Percentiles rank a stretch among this genome's conserved stretches.
phyloP scores from a whole-genome alignment of 2,888 invertebrate species.

The Monoplex corrugatus region DNA sequence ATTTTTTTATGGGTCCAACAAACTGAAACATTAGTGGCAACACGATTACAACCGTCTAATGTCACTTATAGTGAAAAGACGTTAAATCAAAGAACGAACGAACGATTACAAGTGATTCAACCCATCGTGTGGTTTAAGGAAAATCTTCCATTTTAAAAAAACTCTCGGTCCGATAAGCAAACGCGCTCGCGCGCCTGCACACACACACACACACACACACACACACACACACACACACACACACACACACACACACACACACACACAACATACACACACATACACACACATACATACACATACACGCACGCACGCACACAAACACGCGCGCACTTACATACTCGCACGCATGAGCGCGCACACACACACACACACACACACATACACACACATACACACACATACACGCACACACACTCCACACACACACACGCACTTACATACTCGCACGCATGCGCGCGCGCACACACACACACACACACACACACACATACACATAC shows the following conservation, averaged over 20 bases:
- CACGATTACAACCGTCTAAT: no score
- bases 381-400: conserved; percentile 2
- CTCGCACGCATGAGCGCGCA: background rate
- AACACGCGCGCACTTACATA: background rate
- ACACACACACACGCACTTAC: background rate
- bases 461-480: background rate
- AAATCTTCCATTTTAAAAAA: no score
- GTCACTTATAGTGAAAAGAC: no score
- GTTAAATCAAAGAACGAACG: no score
- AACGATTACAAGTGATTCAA: no score
- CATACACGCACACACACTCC: background rate
- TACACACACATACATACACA: background rate
- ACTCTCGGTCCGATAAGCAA: no score
- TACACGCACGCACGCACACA: background rate
- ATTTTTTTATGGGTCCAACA: no score
- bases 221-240: conserved; percentile 34
- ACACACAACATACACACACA: background rate
- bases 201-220: conserved; percentile 21
- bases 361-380: background rate
- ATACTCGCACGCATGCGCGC: background rate
- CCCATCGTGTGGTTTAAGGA: no score
- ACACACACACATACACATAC: background rate
- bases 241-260: background rate
- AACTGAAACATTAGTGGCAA: no score
- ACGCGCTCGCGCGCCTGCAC: background rate